A percentile compares a stretch with the other conserved stretches of the same genome.
phyloP scores from a whole-genome alignment of 2,888 invertebrate species.

The Helleia helle region DNA sequence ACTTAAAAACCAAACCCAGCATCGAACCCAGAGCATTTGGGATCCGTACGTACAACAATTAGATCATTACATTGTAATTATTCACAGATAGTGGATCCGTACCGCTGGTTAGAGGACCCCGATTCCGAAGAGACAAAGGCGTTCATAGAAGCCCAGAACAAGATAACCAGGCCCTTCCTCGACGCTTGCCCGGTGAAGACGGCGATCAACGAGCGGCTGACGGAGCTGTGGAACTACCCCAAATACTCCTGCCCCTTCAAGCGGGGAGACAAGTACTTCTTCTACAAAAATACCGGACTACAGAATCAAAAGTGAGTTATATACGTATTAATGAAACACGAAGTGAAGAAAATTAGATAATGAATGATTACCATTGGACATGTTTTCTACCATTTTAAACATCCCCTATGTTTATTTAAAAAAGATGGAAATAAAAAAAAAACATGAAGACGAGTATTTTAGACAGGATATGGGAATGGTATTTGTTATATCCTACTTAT shows the following conservation, averaged over 20 bases:
- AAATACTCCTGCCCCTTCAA: conserved; percentile 91
- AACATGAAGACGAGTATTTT: too few relatives aligned
- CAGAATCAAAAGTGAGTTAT: conserved; percentile 97
- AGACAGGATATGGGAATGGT: too few relatives aligned
- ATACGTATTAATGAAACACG: too few relatives aligned
- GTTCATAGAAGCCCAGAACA: conserved; percentile 94
- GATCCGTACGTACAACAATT: too few relatives aligned
- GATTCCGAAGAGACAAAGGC: conserved; percentile 91
- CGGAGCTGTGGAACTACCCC: conserved; percentile 96
- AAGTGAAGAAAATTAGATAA: too few relatives aligned
- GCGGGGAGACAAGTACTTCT: conserved; percentile 90
- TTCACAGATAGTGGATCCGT: conserved; percentile 86
- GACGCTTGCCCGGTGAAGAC: conserved; percentile 82
- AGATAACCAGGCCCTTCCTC: conserved; percentile 88
- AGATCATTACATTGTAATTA: neutral
- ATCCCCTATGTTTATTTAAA: too few relatives aligned
- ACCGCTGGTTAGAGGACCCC: conserved; percentile 97
- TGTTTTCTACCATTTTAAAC: too few relatives aligned
- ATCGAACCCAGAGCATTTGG: too few relatives aligned
- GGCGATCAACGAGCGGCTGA: conserved; percentile 84
- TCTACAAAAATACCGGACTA: conserved; percentile 93
- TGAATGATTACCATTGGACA: too few relatives aligned
- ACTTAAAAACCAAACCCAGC: too few relatives aligned
- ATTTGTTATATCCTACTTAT: too few relatives aligned
- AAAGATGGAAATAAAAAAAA: too few relatives aligned